phyloP scores from a whole-genome alignment of 1,140 invertebrate genomes.

The Drosophila sucinea region DNA sequence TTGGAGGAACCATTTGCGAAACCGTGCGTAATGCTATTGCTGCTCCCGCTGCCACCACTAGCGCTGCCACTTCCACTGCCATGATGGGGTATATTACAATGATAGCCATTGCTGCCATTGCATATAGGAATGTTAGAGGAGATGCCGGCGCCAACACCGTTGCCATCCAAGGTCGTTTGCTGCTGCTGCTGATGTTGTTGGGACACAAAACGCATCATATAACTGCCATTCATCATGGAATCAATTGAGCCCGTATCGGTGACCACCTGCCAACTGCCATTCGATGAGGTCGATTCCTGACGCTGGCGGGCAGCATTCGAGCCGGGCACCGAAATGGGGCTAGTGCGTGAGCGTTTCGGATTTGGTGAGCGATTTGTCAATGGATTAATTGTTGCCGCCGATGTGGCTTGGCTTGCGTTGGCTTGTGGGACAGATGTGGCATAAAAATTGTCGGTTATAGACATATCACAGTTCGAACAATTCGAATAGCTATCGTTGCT shows the following conservation, averaged over 20 bases:
- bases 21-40: slow-evolving; percentile 84
- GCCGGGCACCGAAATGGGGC: slow-evolving; percentile 85
- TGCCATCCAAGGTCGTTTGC: slow-evolving; percentile 31
- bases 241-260: slow-evolving; percentile 87
- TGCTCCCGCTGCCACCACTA: slow-evolving; percentile 83
- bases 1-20: slow-evolving; percentile 82
- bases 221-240: slow-evolving; percentile 84
- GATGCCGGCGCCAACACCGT: slow-evolving; percentile 37
- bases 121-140: slow-evolving; percentile 77
- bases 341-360: slow-evolving; percentile 84
- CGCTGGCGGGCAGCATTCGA: slow-evolving; percentile 84
- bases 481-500: slow-evolving; percentile 82
- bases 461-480: slow-evolving; percentile 82
- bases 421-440: slow-evolving; percentile 54
- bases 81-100: slow-evolving; percentile 82
- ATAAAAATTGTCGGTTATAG: slow-evolving; percentile 78
- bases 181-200: slow-evolving; percentile 42
- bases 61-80: slow-evolving; percentile 83
- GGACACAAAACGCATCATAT: slow-evolving; percentile 83
- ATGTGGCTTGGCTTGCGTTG: slow-evolving; percentile 4
- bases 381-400: slow-evolving; percentile 47
- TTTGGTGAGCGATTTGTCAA: slow-evolving; percentile 75
- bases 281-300: slow-evolving; percentile 85
- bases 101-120: slow-evolving; percentile 83
- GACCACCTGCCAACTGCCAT: slow-evolving; percentile 88